phyloP scores from a whole-genome alignment of 2,797 vertebrate genomes.

The Momotus momota region DNA sequence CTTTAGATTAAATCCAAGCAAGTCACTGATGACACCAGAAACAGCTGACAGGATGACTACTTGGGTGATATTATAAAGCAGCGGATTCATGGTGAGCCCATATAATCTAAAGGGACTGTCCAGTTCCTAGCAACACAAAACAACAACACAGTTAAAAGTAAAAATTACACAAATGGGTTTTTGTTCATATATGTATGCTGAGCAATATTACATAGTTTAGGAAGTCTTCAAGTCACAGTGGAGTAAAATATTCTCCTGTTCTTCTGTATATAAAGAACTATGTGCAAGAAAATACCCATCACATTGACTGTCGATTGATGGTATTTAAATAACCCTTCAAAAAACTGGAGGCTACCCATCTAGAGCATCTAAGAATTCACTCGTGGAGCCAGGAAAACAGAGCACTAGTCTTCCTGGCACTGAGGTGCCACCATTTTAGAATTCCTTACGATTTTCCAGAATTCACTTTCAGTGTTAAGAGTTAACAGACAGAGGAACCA shows the following conservation, averaged over 20 bases:
- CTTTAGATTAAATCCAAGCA: constrained; percentile 98
- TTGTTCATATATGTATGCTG: neutral
- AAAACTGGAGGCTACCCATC: neutral
- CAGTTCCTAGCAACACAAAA: constrained; percentile 85
- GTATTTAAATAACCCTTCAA: neutral
- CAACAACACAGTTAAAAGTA: neutral
- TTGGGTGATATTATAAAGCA: constrained; percentile 98
- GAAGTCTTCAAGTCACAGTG: neutral
- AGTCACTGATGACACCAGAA: constrained; percentile 97
- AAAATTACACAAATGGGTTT: neutral
- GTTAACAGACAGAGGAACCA: neutral
- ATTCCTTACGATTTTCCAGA: neutral
- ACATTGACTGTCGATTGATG: neutral
- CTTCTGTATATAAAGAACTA: neutral
- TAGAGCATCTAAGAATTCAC: neutral
- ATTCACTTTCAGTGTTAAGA: neutral
- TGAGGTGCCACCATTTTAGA: neutral
- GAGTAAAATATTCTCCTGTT: neutral
- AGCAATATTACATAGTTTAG: neutral
- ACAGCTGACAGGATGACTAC: constrained; percentile 98
- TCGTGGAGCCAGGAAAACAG: neutral
- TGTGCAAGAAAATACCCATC: neutral
- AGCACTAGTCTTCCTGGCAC: neutral
- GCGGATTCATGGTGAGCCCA: constrained; percentile 96
- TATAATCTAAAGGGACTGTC: constrained; percentile 95